Evolutionary conservation across 2,797 vertebrate genomes (phyloP), one percentile per base, ranked within the genome.

Genomic region (Diglossa cyanea): DNA sequence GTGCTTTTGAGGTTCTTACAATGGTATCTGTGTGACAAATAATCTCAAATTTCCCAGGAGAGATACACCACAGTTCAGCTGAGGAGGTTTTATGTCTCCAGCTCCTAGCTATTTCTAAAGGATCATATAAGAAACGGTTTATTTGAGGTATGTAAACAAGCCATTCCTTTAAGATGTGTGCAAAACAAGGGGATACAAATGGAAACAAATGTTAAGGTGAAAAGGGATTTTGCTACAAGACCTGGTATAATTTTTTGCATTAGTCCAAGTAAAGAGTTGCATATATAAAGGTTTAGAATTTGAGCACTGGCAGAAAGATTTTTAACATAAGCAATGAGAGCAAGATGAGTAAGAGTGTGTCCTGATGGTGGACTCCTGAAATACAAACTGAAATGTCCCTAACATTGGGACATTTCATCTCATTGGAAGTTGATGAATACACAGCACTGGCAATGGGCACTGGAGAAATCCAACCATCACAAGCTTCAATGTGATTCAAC

Each of bases 151-250:
- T 2, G 25, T 37, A 85, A 75, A 82, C 3, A 76, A 88, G 24
- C 5, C 4, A 47, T 63, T 54, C 37, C 31, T 84, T 86, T 54
- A 81, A 93, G 74, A 87, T 30, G 3, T 48, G 47, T 39, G 37
- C 33, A 85, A 93, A 90, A 75, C 30, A 83, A 88, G 25, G 16
- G 40, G 50, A 54, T 28, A 42, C 42, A 86, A 65, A 83, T 47
- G 11, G 11, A 88, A 83, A 88, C 19, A 74, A 83, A 67, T 26
- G 13, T 24, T 73, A 63, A 39, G 53, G 9, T 54, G 77, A 83
- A 91, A 93, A 65, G 61, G 30, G 23, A 25, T 91, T 93, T 87
- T 90, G 40, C 67, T 73, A 81, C 45, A 31, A 94, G 66, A 97
- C 86, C n/a, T 57, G 61, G 42, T 72, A 62, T 58, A 0, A 50